Conservation (phyloP, 2,797 vertebrate genomes). For the Eospalax fontanierii region DNA sequence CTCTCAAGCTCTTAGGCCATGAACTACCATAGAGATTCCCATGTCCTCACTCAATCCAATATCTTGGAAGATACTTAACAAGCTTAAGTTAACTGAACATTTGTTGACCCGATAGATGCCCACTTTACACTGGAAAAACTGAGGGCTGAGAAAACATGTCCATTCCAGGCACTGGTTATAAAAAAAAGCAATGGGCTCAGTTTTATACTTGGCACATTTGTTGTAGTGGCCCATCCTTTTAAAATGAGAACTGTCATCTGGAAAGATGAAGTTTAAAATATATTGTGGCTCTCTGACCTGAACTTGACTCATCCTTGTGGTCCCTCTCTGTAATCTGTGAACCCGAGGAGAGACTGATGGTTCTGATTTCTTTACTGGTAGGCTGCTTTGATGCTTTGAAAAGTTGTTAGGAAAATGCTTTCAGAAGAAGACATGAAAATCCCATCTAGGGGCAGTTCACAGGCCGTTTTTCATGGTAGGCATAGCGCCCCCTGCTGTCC, state of each 20-base stretch:
- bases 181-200: not conserved
- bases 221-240: not conserved
- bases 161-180: conserved; percentile 17
- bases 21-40: not conserved
- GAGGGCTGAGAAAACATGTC: not conserved
- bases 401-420: conserved; percentile 1
- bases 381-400: conserved; percentile 5
- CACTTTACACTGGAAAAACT: not conserved
- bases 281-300: not conserved
- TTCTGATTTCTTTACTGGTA: not conserved
- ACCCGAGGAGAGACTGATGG: not conserved
- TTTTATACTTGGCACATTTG: conserved; percentile 5
- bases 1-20: not conserved
- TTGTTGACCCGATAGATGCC: not conserved
- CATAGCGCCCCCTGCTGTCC: conserved; percentile 80
- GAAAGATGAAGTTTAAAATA: not conserved
- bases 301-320: not conserved
- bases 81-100: not conserved
- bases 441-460: not conserved
- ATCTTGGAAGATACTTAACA: not conserved
- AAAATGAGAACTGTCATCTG: not conserved
- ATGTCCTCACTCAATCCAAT: not conserved
- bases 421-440: not conserved
- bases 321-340: not conserved
- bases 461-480: conserved; percentile 55